phyloP scores from a whole-genome alignment of 1,140 invertebrate species.

The Anoplolepis gracilipes region DNA sequence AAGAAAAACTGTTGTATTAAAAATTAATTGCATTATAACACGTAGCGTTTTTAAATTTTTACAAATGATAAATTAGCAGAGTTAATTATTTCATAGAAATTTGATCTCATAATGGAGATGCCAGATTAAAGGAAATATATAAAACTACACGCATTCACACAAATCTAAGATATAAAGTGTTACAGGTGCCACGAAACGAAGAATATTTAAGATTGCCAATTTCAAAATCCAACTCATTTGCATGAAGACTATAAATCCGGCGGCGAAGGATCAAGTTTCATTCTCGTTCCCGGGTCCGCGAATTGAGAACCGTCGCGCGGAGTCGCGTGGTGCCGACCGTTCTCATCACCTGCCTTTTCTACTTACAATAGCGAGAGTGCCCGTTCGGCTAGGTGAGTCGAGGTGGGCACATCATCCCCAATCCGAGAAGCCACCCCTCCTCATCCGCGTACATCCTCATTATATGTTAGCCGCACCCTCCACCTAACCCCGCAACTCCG shows the following conservation, averaged over 20 bases:
- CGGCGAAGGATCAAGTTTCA: background rate
- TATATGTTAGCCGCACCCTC: conserved; percentile 76
- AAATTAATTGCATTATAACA: too few relatives aligned
- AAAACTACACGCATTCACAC: background rate
- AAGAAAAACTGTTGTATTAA: too few relatives aligned
- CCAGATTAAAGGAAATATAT: background rate
- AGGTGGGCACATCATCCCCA: conserved; percentile 72
- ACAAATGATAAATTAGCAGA: too few relatives aligned
- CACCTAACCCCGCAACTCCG: conserved; percentile 31
- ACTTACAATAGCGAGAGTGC: conserved; percentile 79
- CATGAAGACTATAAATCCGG: background rate
- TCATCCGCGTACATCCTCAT: conserved; percentile 79
- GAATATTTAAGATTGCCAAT: conserved; percentile 4
- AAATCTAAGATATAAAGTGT: background rate
- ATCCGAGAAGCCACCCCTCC: conserved; percentile 76
- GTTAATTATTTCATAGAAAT: too few relatives aligned
- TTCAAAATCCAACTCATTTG: conserved; percentile 44
- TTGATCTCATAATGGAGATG: too few relatives aligned
- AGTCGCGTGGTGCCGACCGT: conserved; percentile 85
- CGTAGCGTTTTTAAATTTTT: too few relatives aligned
- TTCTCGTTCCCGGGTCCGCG: conserved; percentile 35
- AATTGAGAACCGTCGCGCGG: conserved; percentile 80
- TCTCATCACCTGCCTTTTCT: conserved; percentile 85
- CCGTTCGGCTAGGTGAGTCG: conserved; percentile 79
- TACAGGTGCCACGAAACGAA: background rate